A percentile compares a stretch with the other conserved stretches of the same genome.
phyloP scores from a whole-genome alignment of 92 coral and sea anemone genomes.

The Diadumene lineata region DNA sequence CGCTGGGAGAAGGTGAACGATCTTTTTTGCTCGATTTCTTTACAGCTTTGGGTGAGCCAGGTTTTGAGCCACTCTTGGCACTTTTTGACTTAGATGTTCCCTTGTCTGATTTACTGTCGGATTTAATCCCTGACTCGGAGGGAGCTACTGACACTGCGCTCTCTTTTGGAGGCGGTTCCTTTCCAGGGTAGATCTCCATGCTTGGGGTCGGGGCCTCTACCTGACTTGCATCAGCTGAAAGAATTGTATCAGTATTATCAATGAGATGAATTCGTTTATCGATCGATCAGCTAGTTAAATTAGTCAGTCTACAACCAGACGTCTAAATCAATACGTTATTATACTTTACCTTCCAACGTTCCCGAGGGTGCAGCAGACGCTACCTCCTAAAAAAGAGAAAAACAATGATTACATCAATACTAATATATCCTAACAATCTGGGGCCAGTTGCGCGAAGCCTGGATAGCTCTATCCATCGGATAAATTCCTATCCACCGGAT shows the following conservation, averaged over 20 bases:
- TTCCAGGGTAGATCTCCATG: slow-evolving; percentile 12
- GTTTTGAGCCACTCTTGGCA: slow-evolving; percentile 55
- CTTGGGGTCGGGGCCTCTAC: slow-evolving; percentile 17
- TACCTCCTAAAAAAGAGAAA: slow-evolving; percentile 11
- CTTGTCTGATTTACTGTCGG: slow-evolving; percentile 73
- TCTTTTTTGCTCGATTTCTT: slow-evolving; percentile 79
- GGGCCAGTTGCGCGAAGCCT: no score
- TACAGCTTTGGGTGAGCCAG: slow-evolving; percentile 82
- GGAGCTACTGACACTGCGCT: slow-evolving; percentile 58
- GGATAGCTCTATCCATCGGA: no score
- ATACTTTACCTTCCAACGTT: slow-evolving; percentile 5
- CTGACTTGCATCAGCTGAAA: no score
- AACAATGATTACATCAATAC: not conserved
- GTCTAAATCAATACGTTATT: not conserved
- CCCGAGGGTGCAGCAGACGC: slow-evolving; percentile 25
- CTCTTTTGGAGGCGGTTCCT: slow-evolving; percentile 33
- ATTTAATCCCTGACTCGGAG: slow-evolving; percentile 70
- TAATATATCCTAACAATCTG: no score
- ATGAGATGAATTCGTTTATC: no score
- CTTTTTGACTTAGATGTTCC: slow-evolving; percentile 57
- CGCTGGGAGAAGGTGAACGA: slow-evolving; percentile 84
- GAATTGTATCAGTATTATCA: slow-evolving; percentile 6
- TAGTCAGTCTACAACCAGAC: not conserved
- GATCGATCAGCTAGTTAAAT: no score
- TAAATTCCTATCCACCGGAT: no score